phyloP scores from a whole-genome alignment of 2,113 vertebrate species.

The Rhodinocichla rosea region DNA sequence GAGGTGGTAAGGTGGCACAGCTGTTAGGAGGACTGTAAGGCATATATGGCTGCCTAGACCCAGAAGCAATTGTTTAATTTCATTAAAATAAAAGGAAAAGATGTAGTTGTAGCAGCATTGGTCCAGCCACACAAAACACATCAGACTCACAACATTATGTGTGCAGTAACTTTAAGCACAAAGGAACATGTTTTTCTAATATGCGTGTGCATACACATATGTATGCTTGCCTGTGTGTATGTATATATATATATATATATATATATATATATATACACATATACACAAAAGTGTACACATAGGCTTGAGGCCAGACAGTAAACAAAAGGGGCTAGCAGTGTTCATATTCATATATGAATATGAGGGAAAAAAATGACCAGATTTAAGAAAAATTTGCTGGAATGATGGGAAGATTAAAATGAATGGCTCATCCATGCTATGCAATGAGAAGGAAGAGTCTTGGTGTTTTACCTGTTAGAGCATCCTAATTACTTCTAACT shows the following conservation, averaged over 20 bases:
- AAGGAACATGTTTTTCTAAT: neutral
- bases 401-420: neutral
- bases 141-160: neutral
- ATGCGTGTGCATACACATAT: neutral
- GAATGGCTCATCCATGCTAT: neutral
- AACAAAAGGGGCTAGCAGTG: neutral
- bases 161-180: neutral
- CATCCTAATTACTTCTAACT: neutral
- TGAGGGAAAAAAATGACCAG: neutral
- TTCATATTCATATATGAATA: neutral
- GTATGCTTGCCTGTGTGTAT: neutral
- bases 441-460: neutral
- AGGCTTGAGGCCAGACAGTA: neutral
- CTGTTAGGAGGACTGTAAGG: neutral
- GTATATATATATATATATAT: too few relatives aligned
- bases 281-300: neutral
- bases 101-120: neutral
- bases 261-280: fast-evolving
- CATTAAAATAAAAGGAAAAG: neutral
- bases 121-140: neutral
- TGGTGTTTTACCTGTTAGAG: neutral
- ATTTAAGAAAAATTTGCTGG: neutral
- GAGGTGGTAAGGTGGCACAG: neutral
- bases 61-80: neutral
- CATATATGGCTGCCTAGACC: neutral